Base-by-base conservation (phyloP, 1,140 invertebrate species). In the Diuraphis noxia region DNA sequence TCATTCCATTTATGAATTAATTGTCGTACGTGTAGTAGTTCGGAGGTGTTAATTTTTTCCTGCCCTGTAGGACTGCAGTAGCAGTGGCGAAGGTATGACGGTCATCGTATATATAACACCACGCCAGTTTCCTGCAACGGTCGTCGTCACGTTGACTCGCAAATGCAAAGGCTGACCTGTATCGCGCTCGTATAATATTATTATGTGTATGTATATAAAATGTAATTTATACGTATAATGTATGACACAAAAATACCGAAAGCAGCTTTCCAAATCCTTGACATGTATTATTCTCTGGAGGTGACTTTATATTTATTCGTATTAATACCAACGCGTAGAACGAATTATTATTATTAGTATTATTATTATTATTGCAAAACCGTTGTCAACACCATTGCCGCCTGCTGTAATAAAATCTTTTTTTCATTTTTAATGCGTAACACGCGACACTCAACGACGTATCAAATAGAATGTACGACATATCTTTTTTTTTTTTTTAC, bases 291-390 rank as follows among this genome's bases (percentile, higher is more conserved):
- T 72, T 72, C 30, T 72, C 23, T 72, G 56, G 13, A n/a, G 30
- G 56, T 72, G 56, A 72, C 56, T 63, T 63, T 63, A 63, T 72
- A 72, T 72, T 72, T 72, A 72, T 72, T 72, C 56, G 56, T 72
- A 72, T 72, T 72, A 72, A 72, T 72, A 72, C 13, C 56, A 72
- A 72, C 56, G 56, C 56, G 56, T 72, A n/a, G n/a, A 72, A 72
- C n/a, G n/a, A 17, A n/a, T n/a, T n/a, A n/a, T n/a, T n/a, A n/a
- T n/a, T 63, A 63, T 63, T 52, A 52, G 25, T 49, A 52, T 52
- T 52, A 52, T 52, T 52, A 52, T 52, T 63, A n/a, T 72, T 63
- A 63, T 63, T 63, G 56, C n/a, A 63, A 72, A 72, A 17, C 56
- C 56, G 13, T 72, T 72, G 56, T 72, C n/a, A 72, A 4, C 56